These are phyloP conservation scores for Crossocerus cetratus DNA, from an alignment of 2,888 invertebrate species.

Conservation along the genomic window DNA sequence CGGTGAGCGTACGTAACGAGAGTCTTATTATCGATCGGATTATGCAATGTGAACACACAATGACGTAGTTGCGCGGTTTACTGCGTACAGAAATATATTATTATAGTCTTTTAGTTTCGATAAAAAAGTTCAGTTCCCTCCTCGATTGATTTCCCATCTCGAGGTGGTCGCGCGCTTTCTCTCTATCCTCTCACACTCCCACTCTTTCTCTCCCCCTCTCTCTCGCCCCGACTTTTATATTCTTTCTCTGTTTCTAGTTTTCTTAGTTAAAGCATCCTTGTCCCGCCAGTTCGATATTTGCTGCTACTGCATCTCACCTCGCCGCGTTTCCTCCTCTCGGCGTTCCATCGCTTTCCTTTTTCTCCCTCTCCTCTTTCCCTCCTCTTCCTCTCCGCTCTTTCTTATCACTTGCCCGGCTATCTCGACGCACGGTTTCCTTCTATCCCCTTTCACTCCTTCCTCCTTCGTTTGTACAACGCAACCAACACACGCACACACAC, in stretches of 20 bases:
- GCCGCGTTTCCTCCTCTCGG: constrained; percentile 8
- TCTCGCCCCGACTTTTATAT: constrained; percentile 34
- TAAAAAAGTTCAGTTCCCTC: constrained; percentile 77
- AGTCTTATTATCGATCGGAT: constrained; percentile 76
- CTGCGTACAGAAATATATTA: constrained; percentile 77
- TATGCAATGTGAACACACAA: constrained; percentile 77
- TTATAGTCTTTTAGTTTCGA: constrained; percentile 77
- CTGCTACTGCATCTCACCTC: not conserved
- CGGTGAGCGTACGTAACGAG: constrained; percentile 74
- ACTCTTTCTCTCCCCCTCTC: constrained; percentile 31
- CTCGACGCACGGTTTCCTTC: constrained; percentile 25
- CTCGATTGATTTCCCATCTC: constrained; percentile 70
- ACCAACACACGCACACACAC: constrained; percentile 74
- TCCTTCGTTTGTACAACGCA: constrained; percentile 73
- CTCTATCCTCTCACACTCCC: constrained; percentile 34
- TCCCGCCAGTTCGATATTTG: not conserved
- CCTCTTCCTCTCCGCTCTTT: constrained; percentile 39
- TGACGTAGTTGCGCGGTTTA: constrained; percentile 75
- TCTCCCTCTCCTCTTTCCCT: constrained; percentile 38
- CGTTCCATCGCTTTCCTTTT: constrained; percentile 23
- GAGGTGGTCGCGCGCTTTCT: constrained; percentile 60
- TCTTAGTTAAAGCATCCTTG: constrained; percentile 9
- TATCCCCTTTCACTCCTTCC: constrained; percentile 38
- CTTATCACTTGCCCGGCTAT: not conserved
- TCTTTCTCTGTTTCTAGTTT: constrained; percentile 35